These are phyloP conservation scores for Drosophila malerkotliana DNA, from an alignment of 1,140 invertebrate genomes.

Conservation along the genomic window DNA sequence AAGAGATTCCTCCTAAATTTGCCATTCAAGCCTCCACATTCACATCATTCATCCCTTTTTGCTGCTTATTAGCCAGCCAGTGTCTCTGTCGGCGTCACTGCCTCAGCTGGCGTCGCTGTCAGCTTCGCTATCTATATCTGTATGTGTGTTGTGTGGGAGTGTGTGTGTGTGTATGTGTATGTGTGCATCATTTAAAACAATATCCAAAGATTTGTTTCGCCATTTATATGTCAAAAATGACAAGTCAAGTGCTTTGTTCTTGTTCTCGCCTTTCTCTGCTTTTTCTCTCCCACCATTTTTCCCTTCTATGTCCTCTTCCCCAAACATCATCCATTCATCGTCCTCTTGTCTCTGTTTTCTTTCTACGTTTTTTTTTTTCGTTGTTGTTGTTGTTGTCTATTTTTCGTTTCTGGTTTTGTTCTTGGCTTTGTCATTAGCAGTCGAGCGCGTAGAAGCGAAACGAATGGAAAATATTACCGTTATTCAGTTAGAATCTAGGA, in stretches of 20 bases:
- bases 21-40: constrained; percentile 20
- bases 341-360: constrained; percentile 33
- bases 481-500: constrained; percentile 8
- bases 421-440: constrained; percentile 64
- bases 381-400: constrained; percentile 13
- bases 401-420: constrained; percentile 28
- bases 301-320: background rate
- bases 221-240: constrained; percentile 79
- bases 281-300: background rate
- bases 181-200: constrained; percentile 75
- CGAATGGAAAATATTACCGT: constrained; percentile 19
- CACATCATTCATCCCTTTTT: constrained; percentile 40
- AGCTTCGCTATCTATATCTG: constrained; percentile 7
- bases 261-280: constrained; percentile 45
- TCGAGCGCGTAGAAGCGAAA: constrained; percentile 36
- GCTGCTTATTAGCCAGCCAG: constrained; percentile 58
- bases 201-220: constrained; percentile 79
- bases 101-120: constrained; percentile 3
- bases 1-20: constrained; percentile 5
- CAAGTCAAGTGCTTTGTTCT: constrained; percentile 74
- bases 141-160: constrained; percentile 27
- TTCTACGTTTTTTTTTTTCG: constrained; percentile 19
- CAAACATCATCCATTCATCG: constrained; percentile 2
- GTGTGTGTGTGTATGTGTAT: constrained; percentile 29
- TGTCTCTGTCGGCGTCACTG: constrained; percentile 15